A percentile compares a stretch with the other conserved stretches of the same genome.
phyloP scores from a whole-genome alignment of 1,140 invertebrate genomes.

The Ceratina japonica region DNA sequence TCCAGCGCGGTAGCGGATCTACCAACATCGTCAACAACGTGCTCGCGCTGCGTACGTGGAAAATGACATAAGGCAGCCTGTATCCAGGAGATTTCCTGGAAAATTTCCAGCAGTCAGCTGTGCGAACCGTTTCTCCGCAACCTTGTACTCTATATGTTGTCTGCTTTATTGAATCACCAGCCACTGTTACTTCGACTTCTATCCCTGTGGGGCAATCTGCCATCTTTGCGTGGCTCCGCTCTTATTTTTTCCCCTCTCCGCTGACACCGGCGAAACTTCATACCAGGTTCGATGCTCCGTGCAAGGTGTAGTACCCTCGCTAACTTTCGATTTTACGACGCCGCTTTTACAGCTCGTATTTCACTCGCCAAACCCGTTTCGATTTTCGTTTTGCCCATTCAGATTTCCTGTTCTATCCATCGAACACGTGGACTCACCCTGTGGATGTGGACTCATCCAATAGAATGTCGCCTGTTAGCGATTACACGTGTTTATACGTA shows the following conservation, averaged over 20 bases:
- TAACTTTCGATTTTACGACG: conserved; percentile 39
- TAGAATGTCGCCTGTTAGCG: background rate
- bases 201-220: conserved; percentile 66
- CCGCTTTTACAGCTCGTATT: background rate
- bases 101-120: conserved; percentile 65
- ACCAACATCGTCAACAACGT: background rate
- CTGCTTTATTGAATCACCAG: conserved; percentile 71
- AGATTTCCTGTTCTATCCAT: background rate
- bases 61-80: conserved; percentile 37
- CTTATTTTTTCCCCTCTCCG: conserved; percentile 30
- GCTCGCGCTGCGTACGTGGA: conserved; percentile 18
- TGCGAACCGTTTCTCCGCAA: conserved; percentile 47
- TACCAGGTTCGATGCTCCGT: background rate
- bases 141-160: conserved; percentile 65
- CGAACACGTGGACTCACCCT: background rate
- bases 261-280: background rate
- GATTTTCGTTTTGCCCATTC: conserved; percentile 35
- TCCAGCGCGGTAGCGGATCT: background rate
- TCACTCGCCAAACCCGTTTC: conserved; percentile 26
- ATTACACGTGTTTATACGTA: no score
- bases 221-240: conserved; percentile 59
- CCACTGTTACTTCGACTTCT: conserved; percentile 55
- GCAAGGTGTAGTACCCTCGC: conserved; percentile 22
- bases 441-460: background rate
- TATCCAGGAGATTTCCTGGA: conserved; percentile 58